Evolutionary conservation across 2,113 vertebrate species (phyloP).

Genomic region (Syngnathus floridae): DNA sequence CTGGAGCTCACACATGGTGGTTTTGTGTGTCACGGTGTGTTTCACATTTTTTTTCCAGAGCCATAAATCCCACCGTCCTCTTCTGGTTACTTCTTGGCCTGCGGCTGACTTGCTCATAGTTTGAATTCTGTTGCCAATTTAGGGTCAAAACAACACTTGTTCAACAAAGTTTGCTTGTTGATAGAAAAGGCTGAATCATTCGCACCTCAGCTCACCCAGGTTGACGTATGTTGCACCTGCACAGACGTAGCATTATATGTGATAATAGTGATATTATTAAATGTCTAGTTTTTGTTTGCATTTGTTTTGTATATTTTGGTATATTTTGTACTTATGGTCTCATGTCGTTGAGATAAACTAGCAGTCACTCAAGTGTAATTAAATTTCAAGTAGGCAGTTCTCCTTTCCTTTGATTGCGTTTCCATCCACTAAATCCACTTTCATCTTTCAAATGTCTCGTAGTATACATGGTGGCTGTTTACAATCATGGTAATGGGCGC

Average conservation of each 20-base stretch:
- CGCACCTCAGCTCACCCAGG: background rate
- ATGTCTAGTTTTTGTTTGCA: background rate
- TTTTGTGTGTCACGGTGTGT: background rate
- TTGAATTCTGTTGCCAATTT: background rate
- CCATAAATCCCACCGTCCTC: background rate
- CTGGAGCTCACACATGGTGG: background rate
- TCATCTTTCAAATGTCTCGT: background rate
- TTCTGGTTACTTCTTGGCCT: background rate
- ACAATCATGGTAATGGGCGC: background rate
- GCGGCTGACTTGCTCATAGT: background rate
- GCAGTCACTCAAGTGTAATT: background rate
- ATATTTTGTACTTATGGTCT: background rate
- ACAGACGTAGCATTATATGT: background rate
- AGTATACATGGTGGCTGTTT: background rate
- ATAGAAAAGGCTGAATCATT: constrained; percentile 1
- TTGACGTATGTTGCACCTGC: background rate
- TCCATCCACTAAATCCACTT: background rate
- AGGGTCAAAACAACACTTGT: background rate
- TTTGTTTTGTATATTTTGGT: background rate
- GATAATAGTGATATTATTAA: background rate
- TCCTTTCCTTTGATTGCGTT: background rate
- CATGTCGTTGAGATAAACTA: too few species aligned
- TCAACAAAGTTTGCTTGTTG: constrained; percentile 1
- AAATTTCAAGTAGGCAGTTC: background rate
- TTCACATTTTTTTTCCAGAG: background rate